phyloP scores from a whole-genome alignment of 2,113 vertebrate genomes.

The Carollia perspicillata region DNA sequence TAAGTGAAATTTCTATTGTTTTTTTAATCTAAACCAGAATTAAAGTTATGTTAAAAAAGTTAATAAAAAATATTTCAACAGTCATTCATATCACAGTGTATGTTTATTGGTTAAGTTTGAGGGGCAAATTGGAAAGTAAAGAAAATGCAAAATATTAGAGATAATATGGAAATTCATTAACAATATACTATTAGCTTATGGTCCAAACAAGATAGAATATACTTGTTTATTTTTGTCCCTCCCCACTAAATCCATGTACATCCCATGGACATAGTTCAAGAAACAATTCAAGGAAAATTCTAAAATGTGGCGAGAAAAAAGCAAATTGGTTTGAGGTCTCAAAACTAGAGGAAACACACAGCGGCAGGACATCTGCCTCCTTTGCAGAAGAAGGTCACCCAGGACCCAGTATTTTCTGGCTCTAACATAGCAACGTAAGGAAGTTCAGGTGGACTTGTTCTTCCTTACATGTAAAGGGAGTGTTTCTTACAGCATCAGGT shows the following conservation, averaged over 20 bases:
- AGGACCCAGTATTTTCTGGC: neutral
- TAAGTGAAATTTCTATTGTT: slow-evolving; percentile 14
- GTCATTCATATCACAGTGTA: neutral
- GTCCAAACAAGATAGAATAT: neutral
- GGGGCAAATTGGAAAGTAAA: neutral
- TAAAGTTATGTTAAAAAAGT: slow-evolving; percentile 45
- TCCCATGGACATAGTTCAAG: neutral
- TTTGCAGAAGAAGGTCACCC: neutral
- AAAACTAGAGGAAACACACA: neutral
- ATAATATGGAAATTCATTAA: neutral
- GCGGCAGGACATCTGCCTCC: neutral
- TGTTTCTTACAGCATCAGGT: neutral
- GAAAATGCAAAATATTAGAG: neutral
- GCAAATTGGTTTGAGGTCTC: neutral
- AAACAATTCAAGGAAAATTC: neutral
- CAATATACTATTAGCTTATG: neutral
- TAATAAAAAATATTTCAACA: slow-evolving; percentile 3
- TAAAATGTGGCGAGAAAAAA: neutral
- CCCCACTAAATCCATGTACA: neutral
- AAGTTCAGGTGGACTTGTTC: neutral
- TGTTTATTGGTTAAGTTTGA: neutral
- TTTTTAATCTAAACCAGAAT: slow-evolving; percentile 46
- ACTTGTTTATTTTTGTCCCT: neutral
- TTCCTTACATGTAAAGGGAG: neutral
- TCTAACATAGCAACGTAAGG: neutral